Evolutionary conservation across 2,888 invertebrate genomes (phyloP).

Genomic region (Drosophila pullipes): DNA sequence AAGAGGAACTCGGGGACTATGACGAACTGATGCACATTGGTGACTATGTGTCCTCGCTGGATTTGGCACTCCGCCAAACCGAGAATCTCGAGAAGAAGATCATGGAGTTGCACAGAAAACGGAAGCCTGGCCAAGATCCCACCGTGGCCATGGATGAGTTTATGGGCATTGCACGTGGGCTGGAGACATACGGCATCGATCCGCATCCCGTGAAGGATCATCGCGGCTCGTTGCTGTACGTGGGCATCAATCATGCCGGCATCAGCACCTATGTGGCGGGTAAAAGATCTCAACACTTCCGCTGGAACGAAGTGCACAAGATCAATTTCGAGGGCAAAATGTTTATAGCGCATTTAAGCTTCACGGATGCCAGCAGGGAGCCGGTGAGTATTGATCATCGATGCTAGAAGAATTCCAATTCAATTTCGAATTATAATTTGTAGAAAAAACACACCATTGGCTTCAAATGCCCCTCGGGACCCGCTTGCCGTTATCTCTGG

Average conservation of each 20-base stretch:
- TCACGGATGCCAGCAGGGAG: constrained; percentile 92
- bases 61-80: constrained; percentile 96
- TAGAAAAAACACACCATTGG: constrained; percentile 97
- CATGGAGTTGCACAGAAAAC: constrained; percentile 95
- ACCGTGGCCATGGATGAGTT: constrained; percentile 96
- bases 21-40: constrained; percentile 94
- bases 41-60: constrained; percentile 96
- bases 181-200: constrained; percentile 99
- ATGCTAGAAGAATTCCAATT: neutral
- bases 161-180: constrained; percentile 94
- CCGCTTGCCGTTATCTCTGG: constrained; percentile 98
- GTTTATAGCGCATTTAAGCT: constrained; percentile 97
- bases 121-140: constrained; percentile 94
- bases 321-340: constrained; percentile 99
- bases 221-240: constrained; percentile 94
- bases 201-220: constrained; percentile 99
- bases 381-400: constrained; percentile 73
- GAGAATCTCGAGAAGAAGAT: constrained; percentile 96
- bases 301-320: constrained; percentile 98
- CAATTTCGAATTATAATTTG: constrained; percentile 79
- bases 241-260: constrained; percentile 98
- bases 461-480: constrained; percentile 96
- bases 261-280: constrained; percentile 98
- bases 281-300: constrained; percentile 96
- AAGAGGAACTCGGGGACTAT: constrained; percentile 98